Conservation (phyloP, 1,140 invertebrate genomes). For the Rhopalosiphum padi region DNA sequence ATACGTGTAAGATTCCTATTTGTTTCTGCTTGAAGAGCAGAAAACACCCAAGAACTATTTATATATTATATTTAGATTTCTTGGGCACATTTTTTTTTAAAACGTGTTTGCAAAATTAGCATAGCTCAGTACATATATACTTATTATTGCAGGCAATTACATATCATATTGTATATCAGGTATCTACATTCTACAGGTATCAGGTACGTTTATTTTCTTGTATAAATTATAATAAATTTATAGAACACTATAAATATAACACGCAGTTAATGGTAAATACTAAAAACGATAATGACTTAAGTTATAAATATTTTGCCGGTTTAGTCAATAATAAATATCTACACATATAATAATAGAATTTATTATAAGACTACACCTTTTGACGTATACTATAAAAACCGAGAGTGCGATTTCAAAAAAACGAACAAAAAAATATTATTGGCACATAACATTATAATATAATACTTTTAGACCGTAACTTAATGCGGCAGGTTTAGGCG, state of each 20-base stretch:
- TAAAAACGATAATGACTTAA: no score
- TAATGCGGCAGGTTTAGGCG: background rate
- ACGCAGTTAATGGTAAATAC: background rate
- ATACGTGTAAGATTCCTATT: background rate
- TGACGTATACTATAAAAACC: background rate
- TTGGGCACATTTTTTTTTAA: background rate
- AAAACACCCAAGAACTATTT: background rate
- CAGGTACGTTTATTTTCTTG: background rate
- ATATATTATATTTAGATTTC: background rate
- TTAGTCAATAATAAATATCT: background rate
- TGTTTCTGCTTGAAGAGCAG: background rate
- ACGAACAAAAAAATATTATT: background rate
- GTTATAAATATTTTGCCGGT: background rate
- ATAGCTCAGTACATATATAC: background rate
- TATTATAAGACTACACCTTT: background rate
- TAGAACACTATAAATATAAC: background rate
- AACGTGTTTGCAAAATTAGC: background rate
- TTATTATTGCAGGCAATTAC: background rate
- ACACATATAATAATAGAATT: background rate
- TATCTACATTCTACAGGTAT: no score
- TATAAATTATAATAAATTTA: no score
- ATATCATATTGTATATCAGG: background rate
- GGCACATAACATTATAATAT: background rate
- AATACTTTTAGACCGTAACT: background rate
- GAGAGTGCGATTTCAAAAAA: background rate